A percentile compares a stretch with the other conserved stretches of the same genome.
phyloP scores from a whole-genome alignment of 1,140 invertebrate species.

The Drosophila ohnishii region DNA sequence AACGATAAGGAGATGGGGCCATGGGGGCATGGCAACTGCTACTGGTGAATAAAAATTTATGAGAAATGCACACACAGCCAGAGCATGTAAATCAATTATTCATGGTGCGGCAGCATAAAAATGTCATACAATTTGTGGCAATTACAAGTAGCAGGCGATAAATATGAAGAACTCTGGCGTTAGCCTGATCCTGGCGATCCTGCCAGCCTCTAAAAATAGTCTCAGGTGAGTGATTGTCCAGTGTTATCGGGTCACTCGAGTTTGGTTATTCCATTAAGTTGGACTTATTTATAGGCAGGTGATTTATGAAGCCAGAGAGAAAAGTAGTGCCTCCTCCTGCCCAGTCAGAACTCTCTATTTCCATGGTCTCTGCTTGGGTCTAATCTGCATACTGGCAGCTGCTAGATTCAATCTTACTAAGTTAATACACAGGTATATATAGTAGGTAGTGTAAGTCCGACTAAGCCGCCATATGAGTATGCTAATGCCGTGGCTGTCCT shows the following conservation, averaged over 20 bases:
- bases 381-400: slow-evolving; percentile 70
- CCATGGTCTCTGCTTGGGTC: slow-evolving; percentile 33
- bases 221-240: slow-evolving; percentile 65
- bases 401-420: slow-evolving; percentile 55
- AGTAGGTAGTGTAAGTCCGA: slow-evolving; percentile 54
- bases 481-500: slow-evolving; percentile 63
- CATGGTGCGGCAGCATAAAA: slow-evolving; percentile 72
- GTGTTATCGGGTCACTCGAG: slow-evolving; percentile 55
- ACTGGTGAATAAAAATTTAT: slow-evolving; percentile 65
- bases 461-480: slow-evolving; percentile 64
- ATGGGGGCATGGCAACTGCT: slow-evolving; percentile 28
- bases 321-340: slow-evolving; percentile 2
- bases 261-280: slow-evolving; percentile 63
- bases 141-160: slow-evolving; percentile 79
- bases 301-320: slow-evolving; percentile 54
- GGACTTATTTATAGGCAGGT: slow-evolving; percentile 72
- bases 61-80: slow-evolving; percentile 63
- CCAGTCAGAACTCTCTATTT: slow-evolving; percentile 7
- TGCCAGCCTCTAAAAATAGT: slow-evolving; percentile 65
- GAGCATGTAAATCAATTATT: slow-evolving; percentile 74
- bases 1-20: slow-evolving; percentile 62
- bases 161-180: slow-evolving; percentile 63
- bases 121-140: slow-evolving; percentile 79
- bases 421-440: slow-evolving; percentile 26
- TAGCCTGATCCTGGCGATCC: slow-evolving; percentile 43